Conservation (phyloP, 2,888 invertebrate genomes). For the Epinotia bilunana region DNA sequence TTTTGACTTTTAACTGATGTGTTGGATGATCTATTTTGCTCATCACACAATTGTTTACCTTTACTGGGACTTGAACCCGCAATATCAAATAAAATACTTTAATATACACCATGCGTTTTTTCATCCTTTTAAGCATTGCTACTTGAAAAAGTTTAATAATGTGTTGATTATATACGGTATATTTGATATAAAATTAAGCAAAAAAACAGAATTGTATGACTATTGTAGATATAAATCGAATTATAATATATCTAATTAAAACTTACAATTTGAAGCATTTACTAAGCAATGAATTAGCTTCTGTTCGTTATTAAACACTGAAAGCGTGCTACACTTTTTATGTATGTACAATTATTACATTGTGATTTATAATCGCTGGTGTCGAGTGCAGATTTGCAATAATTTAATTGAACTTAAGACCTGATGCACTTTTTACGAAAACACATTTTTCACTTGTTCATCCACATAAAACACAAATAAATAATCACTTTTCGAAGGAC, state of each 20-base stretch:
- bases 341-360: constrained; percentile 76
- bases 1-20: no score
- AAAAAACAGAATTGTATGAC: background rate
- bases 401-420: constrained; percentile 74
- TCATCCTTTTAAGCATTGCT: no score
- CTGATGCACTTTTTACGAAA: constrained; percentile 70
- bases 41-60: no score
- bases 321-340: constrained; percentile 76
- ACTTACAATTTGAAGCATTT: constrained; percentile 50
- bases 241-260: background rate
- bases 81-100: no score
- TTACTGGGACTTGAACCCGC: no score
- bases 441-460: constrained; percentile 58
- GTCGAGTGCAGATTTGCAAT: constrained; percentile 75
- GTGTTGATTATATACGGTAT: no score
- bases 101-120: no score
- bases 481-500: background rate
- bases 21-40: no score
- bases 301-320: constrained; percentile 53
- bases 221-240: background rate
- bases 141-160: no score
- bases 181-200: background rate
- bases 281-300: constrained; percentile 52
- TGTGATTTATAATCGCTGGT: constrained; percentile 77
- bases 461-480: constrained; percentile 21